Percentiles rank a stretch among this genome's conserved stretches.
Evolutionary conservation across 2,888 invertebrate species (phyloP).

Genomic region (Ectemnius cavifrons): DNA sequence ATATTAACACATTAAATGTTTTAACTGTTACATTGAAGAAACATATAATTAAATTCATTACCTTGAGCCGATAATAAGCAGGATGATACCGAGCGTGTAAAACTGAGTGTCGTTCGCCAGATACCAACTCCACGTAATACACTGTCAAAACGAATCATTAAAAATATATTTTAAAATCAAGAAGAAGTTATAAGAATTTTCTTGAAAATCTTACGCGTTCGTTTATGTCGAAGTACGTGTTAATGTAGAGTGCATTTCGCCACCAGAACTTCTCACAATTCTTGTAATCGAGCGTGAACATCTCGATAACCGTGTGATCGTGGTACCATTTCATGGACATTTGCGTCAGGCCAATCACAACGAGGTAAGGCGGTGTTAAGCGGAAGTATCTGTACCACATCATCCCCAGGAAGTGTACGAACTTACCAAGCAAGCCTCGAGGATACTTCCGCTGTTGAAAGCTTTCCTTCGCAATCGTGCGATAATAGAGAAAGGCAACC

Average conservation of each 20-base stretch:
- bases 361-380: slow-evolving; percentile 89
- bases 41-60: slow-evolving; percentile 70
- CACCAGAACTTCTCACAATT: slow-evolving; percentile 91
- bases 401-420: slow-evolving; percentile 79
- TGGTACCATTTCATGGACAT: slow-evolving; percentile 86
- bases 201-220: slow-evolving; percentile 9
- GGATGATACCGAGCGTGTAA: slow-evolving; percentile 84
- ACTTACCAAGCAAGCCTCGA: slow-evolving; percentile 76
- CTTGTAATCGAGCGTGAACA: slow-evolving; percentile 84
- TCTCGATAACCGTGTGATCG: slow-evolving; percentile 86
- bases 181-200: background rate
- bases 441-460: slow-evolving; percentile 75
- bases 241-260: slow-evolving; percentile 90
- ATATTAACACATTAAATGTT: background rate
- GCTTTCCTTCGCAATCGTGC: slow-evolving; percentile 81
- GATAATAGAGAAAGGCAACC: slow-evolving; percentile 85
- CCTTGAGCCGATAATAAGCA: slow-evolving; percentile 85
- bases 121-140: slow-evolving; percentile 92
- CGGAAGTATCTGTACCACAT: slow-evolving; percentile 79
- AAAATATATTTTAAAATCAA: no score
- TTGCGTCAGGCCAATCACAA: slow-evolving; percentile 87
- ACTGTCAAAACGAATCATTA: slow-evolving; percentile 75
- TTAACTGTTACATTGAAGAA: background rate
- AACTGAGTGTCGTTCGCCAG: slow-evolving; percentile 90
- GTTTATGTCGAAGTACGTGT: slow-evolving; percentile 84